Evolutionary conservation across 1,140 invertebrate genomes (phyloP).

Genomic region (Orussus abietinus): DNA sequence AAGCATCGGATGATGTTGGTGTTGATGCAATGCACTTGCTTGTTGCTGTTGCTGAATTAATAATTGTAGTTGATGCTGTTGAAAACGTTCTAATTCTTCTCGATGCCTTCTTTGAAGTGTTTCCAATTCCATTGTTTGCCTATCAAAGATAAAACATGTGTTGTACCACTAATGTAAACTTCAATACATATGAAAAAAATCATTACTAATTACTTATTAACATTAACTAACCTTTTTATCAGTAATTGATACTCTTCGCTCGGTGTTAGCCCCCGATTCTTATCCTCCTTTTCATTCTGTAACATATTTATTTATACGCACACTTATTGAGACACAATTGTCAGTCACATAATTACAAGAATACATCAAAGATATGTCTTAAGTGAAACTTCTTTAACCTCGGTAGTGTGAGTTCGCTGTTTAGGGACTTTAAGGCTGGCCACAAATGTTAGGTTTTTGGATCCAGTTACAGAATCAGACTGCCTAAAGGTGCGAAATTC

Average conservation of each 20-base stretch:
- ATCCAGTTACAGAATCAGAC: too few species aligned
- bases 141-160: too few species aligned
- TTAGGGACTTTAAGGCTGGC: too few species aligned
- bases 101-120: conserved; percentile 47
- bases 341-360: too few species aligned
- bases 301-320: too few species aligned
- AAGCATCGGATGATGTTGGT: conserved; percentile 47
- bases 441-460: too few species aligned
- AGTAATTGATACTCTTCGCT: conserved; percentile 51
- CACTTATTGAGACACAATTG: too few species aligned
- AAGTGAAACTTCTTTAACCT: too few species aligned
- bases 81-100: conserved; percentile 49
- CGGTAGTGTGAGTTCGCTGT: too few species aligned
- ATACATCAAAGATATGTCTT: too few species aligned
- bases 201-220: conserved; percentile 12
- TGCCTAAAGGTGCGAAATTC: too few species aligned
- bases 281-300: conserved; percentile 45
- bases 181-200: conserved; percentile 2
- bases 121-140: conserved; percentile 49
- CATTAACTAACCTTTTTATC: conserved; percentile 45
- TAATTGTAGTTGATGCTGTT: conserved; percentile 48
- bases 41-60: conserved; percentile 49
- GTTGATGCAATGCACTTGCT: conserved; percentile 45
- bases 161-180: too few species aligned
- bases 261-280: conserved; percentile 38